Conservation (phyloP, 2,888 invertebrate species). For the Sceliomorpha sp. region DNA sequence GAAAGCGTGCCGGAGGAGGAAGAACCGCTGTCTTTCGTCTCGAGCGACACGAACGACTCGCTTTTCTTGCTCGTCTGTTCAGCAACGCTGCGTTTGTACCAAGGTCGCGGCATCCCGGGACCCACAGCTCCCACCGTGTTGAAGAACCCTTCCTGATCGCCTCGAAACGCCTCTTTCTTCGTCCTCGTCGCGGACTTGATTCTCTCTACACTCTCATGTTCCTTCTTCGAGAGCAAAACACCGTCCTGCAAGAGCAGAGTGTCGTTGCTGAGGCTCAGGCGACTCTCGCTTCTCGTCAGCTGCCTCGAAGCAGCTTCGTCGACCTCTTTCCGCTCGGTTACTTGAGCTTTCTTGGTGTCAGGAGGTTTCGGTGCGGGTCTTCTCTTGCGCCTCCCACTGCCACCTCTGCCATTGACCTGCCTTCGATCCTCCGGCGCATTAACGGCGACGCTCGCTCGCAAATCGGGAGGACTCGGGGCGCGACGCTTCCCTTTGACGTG, state of each 20-base stretch:
- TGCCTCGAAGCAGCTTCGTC: conserved; percentile 37
- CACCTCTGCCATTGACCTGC: conserved; percentile 39
- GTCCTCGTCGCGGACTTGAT: conserved; percentile 19
- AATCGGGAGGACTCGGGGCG: conserved; percentile 86
- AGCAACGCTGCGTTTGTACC: conserved; percentile 83
- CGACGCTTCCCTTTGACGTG: conserved; percentile 89
- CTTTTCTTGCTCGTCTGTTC: conserved; percentile 74
- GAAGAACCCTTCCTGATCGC: conserved; percentile 1
- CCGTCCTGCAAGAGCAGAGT: conserved; percentile 74
- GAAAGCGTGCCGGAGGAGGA: conserved; percentile 74
- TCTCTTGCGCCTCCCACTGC: conserved; percentile 71
- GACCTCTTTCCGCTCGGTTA: conserved; percentile 28
- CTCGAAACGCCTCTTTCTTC: background rate
- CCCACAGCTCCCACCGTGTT: conserved; percentile 11
- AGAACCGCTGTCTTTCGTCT: conserved; percentile 17
- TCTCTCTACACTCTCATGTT: conserved; percentile 33
- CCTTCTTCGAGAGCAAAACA: conserved; percentile 68
- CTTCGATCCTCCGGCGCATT: conserved; percentile 63
- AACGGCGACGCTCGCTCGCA: conserved; percentile 55
- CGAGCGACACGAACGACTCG: conserved; percentile 21
- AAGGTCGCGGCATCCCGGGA: conserved; percentile 82
- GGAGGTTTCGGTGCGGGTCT: conserved; percentile 84
- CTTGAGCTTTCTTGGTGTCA: conserved; percentile 42
- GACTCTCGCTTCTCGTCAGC: conserved; percentile 29
- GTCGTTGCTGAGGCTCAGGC: conserved; percentile 71